Percentiles rank a stretch among this genome's conserved stretches.
These are phyloP conservation scores for Sinocyclocheilus anophthalmus DNA, from an alignment of 2,113 vertebrate species.

Conservation along the genomic window DNA sequence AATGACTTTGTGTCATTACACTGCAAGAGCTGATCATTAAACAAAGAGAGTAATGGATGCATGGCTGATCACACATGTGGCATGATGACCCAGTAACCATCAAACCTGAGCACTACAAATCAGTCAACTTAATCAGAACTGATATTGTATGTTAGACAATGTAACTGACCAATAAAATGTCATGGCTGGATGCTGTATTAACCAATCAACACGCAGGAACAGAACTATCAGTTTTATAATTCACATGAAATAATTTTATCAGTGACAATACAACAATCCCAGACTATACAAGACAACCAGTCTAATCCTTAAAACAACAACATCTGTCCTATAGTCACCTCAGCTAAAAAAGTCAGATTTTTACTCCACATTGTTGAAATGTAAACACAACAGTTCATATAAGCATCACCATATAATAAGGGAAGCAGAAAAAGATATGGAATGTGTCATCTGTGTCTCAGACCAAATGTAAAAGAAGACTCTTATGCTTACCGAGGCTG, in stretches of 20 bases:
- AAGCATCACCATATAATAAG: no score
- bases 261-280: background rate
- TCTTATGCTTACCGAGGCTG: no score
- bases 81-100: background rate
- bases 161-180: background rate
- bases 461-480: no score
- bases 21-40: background rate
- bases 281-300: background rate
- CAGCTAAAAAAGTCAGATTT: background rate
- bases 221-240: background rate
- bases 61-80: constrained; percentile 1
- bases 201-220: background rate
- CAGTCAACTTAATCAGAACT: background rate
- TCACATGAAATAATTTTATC: background rate
- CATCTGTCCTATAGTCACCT: background rate
- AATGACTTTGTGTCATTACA: background rate
- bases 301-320: background rate
- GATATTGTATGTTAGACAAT: background rate
- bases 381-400: no score
- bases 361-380: no score
- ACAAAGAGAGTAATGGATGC: constrained; percentile 8
- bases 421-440: no score
- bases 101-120: constrained; percentile 9
- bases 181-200: background rate
- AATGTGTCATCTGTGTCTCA: no score